These are phyloP conservation scores for Rhabdomys pumilio DNA, from an alignment of 2,797 vertebrate species.

Conservation along the genomic window DNA sequence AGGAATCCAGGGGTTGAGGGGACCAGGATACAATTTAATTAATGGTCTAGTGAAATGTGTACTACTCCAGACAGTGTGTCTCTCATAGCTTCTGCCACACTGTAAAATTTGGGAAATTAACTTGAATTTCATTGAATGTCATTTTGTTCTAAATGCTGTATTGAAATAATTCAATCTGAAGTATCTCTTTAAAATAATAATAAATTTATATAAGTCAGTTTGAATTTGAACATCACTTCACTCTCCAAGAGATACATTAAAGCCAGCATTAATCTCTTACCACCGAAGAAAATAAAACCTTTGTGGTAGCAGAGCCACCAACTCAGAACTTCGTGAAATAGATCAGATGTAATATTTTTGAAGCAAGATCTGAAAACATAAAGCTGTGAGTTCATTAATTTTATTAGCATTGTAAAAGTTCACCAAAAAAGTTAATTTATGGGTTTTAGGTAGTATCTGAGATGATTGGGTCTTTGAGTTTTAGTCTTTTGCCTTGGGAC, in stretches of 20 bases:
- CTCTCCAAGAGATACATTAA: not conserved
- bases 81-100: slow-evolving; percentile 34
- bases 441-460: not conserved
- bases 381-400: slow-evolving; percentile 24
- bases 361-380: slow-evolving; percentile 35
- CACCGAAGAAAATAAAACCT: slow-evolving; percentile 6
- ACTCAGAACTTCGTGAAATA: not conserved
- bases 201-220: not conserved
- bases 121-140: slow-evolving; percentile 18
- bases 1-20: slow-evolving; percentile 64
- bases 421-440: not conserved
- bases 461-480: not conserved
- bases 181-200: slow-evolving; percentile 49
- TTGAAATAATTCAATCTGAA: slow-evolving; percentile 67
- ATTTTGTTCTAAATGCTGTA: slow-evolving; percentile 61
- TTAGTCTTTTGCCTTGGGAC: not conserved
- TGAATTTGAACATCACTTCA: slow-evolving; percentile 48
- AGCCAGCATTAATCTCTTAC: not conserved
- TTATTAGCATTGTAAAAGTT: not conserved
- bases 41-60: slow-evolving; percentile 44
- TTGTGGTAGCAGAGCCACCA: slow-evolving; percentile 7
- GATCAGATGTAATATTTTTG: not conserved
- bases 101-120: slow-evolving; percentile 51
- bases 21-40: slow-evolving; percentile 49
- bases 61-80: not conserved